Percentiles rank a stretch among this genome's conserved stretches.
These are phyloP conservation scores for Epizoanthus ramosus DNA, from an alignment of 92 coral and sea anemone genomes.

Conservation along the genomic window DNA sequence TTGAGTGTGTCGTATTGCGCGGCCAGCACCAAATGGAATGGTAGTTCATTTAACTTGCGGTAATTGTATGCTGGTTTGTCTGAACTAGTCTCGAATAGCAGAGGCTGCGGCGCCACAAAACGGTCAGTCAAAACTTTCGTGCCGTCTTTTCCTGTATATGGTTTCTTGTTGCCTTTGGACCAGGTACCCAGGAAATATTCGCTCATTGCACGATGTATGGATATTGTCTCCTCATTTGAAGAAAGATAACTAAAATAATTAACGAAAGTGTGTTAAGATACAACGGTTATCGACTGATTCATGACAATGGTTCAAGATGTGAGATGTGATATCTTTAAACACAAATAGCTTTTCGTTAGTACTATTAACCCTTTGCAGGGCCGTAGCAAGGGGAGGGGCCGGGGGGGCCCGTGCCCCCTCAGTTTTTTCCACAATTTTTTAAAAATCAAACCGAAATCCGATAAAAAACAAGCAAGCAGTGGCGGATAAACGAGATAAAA, in stretches of 20 bases:
- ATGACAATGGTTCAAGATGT: too few relatives aligned
- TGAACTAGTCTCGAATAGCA: slow-evolving; percentile 59
- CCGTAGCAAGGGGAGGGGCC: too few relatives aligned
- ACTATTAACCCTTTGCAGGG: too few relatives aligned
- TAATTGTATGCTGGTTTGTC: slow-evolving; percentile 55
- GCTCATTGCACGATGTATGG: slow-evolving; percentile 57
- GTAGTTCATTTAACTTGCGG: slow-evolving; percentile 75
- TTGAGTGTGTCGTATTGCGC: slow-evolving; percentile 57
- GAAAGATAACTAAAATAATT: slow-evolving; percentile 51
- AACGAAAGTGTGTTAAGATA: too few relatives aligned
- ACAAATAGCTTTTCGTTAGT: too few relatives aligned
- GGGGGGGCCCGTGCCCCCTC: too few relatives aligned
- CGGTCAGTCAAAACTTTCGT: slow-evolving; percentile 60
- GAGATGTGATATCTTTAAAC: too few relatives aligned
- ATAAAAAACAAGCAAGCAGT: too few relatives aligned
- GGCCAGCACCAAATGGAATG: slow-evolving; percentile 64
- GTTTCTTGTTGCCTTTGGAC: slow-evolving; percentile 70
- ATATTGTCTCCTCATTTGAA: slow-evolving; percentile 39
- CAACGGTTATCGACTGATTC: too few relatives aligned
- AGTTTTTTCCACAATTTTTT: too few relatives aligned
- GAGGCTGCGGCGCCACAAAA: slow-evolving; percentile 76
- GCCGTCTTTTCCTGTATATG: slow-evolving; percentile 58
- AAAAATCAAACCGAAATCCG: too few relatives aligned
- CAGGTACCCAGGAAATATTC: slow-evolving; percentile 69
- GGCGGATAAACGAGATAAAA: too few relatives aligned